These are phyloP conservation scores for Exephanes ischioxanthus DNA, from an alignment of 2,888 invertebrate genomes.

Conservation along the genomic window DNA sequence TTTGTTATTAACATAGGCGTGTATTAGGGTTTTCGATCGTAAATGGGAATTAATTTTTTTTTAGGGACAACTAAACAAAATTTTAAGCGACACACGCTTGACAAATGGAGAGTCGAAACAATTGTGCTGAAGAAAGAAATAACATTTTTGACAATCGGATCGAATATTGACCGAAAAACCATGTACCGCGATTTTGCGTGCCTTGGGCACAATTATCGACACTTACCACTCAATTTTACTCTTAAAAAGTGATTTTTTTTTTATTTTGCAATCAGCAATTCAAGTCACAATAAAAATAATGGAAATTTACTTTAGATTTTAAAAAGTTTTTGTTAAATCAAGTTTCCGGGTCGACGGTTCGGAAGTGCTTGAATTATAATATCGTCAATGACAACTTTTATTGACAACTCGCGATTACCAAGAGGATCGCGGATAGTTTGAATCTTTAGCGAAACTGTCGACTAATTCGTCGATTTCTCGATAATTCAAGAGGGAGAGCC, in stretches of 20 bases:
- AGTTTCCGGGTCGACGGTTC: not conserved
- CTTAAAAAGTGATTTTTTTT: not conserved
- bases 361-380: not conserved
- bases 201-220: too few species aligned
- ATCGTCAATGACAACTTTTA: not conserved
- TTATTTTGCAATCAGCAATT: not conserved
- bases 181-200: too few species aligned
- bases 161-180: not conserved
- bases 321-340: not conserved
- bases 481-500: slow-evolving; percentile 35
- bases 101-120: not conserved
- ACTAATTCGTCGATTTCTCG: slow-evolving; percentile 53
- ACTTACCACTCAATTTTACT: too few species aligned
- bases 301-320: too few species aligned
- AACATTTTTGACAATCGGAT: not conserved
- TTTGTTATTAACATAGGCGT: not conserved
- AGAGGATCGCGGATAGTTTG: not conserved
- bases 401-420: not conserved
- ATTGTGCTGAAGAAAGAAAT: not conserved
- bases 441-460: slow-evolving; percentile 14
- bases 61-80: not conserved
- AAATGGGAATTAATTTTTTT: too few species aligned
- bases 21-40: not conserved
- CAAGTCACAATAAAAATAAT: not conserved
- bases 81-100: not conserved